A percentile compares a stretch with the other conserved stretches of the same genome.
These are phyloP conservation scores for Papilio machaon DNA, from an alignment of 1,140 invertebrate species.

Conservation along the genomic window DNA sequence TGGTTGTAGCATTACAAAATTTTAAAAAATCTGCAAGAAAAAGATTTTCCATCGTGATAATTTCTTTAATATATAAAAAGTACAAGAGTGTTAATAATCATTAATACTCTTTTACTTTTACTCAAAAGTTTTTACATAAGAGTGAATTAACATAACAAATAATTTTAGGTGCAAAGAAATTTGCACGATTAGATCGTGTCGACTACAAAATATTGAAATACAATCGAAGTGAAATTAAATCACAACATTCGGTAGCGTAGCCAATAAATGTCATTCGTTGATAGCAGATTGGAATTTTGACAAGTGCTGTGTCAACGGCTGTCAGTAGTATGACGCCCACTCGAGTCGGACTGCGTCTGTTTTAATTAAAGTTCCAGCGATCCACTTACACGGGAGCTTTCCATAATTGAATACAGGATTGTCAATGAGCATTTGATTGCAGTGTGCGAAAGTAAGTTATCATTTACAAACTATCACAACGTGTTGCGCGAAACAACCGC, in stretches of 20 bases:
- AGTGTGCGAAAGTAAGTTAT: neutral
- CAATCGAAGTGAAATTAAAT: conserved; percentile 6
- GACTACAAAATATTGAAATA: conserved; percentile 4
- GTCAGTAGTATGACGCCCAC: conserved; percentile 35
- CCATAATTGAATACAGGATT: conserved; percentile 34
- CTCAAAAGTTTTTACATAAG: too few species aligned
- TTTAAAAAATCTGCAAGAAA: too few species aligned
- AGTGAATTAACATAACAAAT: too few species aligned
- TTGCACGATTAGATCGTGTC: neutral
- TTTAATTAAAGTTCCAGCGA: conserved; percentile 38
- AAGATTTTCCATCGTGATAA: too few species aligned
- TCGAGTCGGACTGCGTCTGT: conserved; percentile 38
- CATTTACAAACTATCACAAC: neutral
- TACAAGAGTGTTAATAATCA: too few species aligned
- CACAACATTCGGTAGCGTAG: conserved; percentile 5
- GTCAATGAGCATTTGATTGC: conserved; percentile 30
- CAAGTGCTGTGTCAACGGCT: conserved; percentile 35
- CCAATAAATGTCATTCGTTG: conserved; percentile 37
- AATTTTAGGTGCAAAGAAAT: neutral
- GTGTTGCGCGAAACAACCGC: neutral
- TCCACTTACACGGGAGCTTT: conserved; percentile 33
- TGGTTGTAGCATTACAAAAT: too few species aligned
- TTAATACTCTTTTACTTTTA: too few species aligned
- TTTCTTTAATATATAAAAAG: too few species aligned
- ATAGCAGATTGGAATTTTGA: conserved; percentile 29